Evolutionary conservation across 2,113 vertebrate genomes (phyloP).

Genomic region (Clinocottus analis): DNA sequence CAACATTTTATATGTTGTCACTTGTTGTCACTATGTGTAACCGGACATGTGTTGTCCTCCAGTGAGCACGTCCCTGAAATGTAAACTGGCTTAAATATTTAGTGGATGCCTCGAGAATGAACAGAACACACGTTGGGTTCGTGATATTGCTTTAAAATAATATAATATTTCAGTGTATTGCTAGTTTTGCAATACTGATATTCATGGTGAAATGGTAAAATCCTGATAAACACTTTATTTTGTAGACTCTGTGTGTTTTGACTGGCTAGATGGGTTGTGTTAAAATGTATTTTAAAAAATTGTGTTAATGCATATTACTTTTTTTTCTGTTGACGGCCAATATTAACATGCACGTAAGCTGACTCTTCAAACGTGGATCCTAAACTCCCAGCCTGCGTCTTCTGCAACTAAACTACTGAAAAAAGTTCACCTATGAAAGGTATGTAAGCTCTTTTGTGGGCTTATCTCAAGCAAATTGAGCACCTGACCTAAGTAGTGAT

Average conservation of each 20-base stretch:
- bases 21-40: background rate
- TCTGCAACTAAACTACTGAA: conserved; percentile 9
- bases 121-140: background rate
- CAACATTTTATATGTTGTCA: background rate
- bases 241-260: background rate
- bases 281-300: background rate
- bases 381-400: background rate
- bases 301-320: too few species aligned
- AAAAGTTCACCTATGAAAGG: conserved; percentile 1
- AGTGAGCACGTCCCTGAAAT: background rate
- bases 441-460: conserved; percentile 33
- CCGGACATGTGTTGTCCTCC: background rate
- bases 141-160: background rate
- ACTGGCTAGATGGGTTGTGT: background rate
- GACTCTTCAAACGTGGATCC: conserved; percentile 4
- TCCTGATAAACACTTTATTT: background rate
- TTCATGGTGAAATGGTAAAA: background rate
- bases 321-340: background rate
- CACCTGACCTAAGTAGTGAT: conserved; percentile 66
- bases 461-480: conserved; percentile 62
- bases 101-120: background rate
- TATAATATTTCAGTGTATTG: background rate
- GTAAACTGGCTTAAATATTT: background rate
- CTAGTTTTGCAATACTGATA: background rate
- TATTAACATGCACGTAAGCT: background rate